phyloP scores from a whole-genome alignment of 2,888 invertebrate genomes.

The Patella caerulea region DNA sequence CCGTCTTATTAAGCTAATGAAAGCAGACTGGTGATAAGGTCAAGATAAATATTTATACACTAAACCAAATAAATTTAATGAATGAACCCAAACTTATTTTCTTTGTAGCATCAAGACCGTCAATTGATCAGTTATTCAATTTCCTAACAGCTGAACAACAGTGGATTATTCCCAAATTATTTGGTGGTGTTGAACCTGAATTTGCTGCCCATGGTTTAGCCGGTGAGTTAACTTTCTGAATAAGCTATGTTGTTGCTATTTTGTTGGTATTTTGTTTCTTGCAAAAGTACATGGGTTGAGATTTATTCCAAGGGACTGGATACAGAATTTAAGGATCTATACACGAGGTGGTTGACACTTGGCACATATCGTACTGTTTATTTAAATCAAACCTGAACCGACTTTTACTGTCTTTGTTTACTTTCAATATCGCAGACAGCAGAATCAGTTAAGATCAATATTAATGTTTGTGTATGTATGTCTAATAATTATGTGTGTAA shows the following conservation, averaged over 20 bases:
- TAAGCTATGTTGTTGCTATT: background rate
- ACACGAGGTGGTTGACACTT: background rate
- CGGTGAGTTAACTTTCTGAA: conserved; percentile 40
- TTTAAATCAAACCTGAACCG: too few species aligned
- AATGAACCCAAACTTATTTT: background rate
- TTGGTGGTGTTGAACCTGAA: conserved; percentile 59
- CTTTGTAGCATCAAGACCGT: conserved; percentile 55
- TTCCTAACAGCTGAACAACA: conserved; percentile 53
- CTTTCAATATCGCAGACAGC: too few species aligned
- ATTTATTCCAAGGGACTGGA: too few species aligned
- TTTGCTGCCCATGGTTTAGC: conserved; percentile 62
- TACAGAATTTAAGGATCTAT: background rate
- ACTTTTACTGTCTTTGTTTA: too few species aligned
- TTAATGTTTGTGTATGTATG: too few species aligned
- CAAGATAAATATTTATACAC: too few species aligned
- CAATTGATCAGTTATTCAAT: conserved; percentile 55
- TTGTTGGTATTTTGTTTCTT: background rate
- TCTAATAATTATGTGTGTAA: too few species aligned
- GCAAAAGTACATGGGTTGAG: background rate
- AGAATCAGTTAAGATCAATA: too few species aligned
- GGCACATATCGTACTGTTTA: too few species aligned
- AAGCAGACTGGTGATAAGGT: too few species aligned
- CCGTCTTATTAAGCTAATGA: too few species aligned
- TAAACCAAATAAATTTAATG: too few species aligned
- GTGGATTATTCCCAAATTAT: conserved; percentile 63